Evolutionary conservation across 2,797 vertebrate species (phyloP).

Genomic region (Pangasius krempfi): DNA sequence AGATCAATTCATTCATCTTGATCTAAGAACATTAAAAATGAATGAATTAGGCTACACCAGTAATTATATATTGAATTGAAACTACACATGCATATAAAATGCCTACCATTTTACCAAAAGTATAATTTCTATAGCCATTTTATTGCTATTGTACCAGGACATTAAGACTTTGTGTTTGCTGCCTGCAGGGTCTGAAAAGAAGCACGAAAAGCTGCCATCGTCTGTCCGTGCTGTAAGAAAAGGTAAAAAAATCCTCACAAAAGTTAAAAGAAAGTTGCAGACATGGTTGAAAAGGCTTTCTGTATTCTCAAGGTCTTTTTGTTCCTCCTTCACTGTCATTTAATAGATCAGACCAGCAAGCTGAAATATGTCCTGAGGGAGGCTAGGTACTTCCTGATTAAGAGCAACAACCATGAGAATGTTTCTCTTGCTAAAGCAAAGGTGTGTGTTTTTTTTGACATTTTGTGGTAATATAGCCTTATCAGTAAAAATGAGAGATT

Average conservation of each 20-base stretch:
- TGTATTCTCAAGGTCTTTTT: neutral
- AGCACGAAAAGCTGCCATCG: constrained; percentile 97
- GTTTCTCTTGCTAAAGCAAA: constrained; percentile 98
- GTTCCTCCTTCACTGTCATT: neutral
- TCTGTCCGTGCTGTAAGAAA: constrained; percentile 97
- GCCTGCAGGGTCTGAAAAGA: constrained; percentile 93
- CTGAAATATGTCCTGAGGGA: constrained; percentile 94
- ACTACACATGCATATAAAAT: neutral
- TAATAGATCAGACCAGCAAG: constrained; percentile 90
- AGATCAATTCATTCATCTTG: neutral
- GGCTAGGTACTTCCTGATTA: constrained; percentile 96
- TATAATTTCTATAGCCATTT: neutral
- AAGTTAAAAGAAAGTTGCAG: neutral
- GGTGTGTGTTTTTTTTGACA: constrained; percentile 68
- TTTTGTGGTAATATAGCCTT: neutral
- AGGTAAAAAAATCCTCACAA: constrained; percentile 74
- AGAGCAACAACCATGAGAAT: constrained; percentile 99
- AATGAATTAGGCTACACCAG: neutral
- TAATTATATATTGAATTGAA: neutral
- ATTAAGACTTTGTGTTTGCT: neutral
- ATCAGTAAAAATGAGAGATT: neutral
- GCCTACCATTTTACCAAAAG: neutral
- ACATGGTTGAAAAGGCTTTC: neutral
- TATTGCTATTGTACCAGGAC: neutral
- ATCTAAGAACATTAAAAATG: neutral